These are phyloP conservation scores for Leptonema lineaticorne DNA, from an alignment of 1,140 invertebrate genomes.

Conservation along the genomic window DNA sequence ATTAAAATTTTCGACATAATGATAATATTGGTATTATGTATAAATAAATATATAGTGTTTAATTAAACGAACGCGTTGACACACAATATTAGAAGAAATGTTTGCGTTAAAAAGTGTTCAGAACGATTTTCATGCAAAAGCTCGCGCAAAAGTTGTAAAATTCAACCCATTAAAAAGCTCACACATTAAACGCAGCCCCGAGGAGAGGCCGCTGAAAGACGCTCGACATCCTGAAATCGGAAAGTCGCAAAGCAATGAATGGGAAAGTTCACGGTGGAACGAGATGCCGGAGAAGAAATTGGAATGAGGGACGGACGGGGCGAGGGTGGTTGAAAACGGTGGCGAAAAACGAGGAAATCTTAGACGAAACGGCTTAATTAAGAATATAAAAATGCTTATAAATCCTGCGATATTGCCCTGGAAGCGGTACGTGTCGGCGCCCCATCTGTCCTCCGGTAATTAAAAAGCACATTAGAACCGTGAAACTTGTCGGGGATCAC, in stretches of 20 bases:
- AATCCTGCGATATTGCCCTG: conserved; percentile 32
- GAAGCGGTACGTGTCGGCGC: conserved; percentile 32
- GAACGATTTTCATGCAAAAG: neutral
- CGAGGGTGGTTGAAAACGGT: conserved; percentile 1
- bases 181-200: neutral
- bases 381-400: conserved; percentile 42
- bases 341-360: conserved; percentile 30
- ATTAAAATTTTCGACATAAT: too few relatives aligned
- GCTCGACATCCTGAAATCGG: conserved; percentile 25
- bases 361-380: conserved; percentile 37
- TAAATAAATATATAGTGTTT: too few relatives aligned
- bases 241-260: conserved; percentile 19
- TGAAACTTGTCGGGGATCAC: conserved; percentile 30
- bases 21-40: too few relatives aligned
- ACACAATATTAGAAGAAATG: neutral
- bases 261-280: too few relatives aligned
- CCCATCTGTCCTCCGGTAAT: conserved; percentile 41
- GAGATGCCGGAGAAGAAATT: too few relatives aligned
- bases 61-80: too few relatives aligned
- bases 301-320: too few relatives aligned
- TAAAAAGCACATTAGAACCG: conserved; percentile 37
- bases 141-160: conserved; percentile 20
- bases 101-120: neutral
- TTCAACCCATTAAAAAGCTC: conserved; percentile 15
- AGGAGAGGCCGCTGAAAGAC: neutral